Base-by-base conservation (phyloP, 2,888 invertebrate species). In the Latrodectus hesperus region DNA sequence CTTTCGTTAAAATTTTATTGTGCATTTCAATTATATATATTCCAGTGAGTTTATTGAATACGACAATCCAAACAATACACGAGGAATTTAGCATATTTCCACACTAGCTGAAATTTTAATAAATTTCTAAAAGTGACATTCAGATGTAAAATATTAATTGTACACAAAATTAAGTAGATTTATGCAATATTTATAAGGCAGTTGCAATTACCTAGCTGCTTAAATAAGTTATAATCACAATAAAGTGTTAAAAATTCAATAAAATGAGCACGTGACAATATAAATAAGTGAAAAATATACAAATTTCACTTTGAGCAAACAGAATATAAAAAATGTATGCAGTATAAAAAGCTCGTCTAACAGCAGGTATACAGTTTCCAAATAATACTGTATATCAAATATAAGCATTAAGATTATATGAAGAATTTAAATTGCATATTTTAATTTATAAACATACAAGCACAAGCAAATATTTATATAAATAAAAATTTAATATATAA, bases 291-390 rank as follows among this genome's bases (percentile, higher is more conserved):
- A 60, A 60, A 12, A 60, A 16, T 68, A n/a, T 49, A 38, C 55
- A 74, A 70, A 53, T 17, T 64, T 68, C 67, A 68, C 49, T 55
- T 83, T 83, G 83, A 83, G 83, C 83, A 83, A 83, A 76, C 51
- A 71, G 70, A 67, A 60, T 38, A 26, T 26, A 70, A 26, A 26
- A n/a, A 70, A 26, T 26, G 38, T 26, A 70, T 70, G 70, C 60
- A 84, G 78, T 78, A 73, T 17, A 84, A 73, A 85, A 85, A 85
- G 80, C 79, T 85, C 85, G 38, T 78, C 75, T 81, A 78, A 51
- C 55, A 73, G 75, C 75, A 38, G 38, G 85, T 80, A 80, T 75
- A 85, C 75, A 52, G 67, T 75, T 80, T 79, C 80, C 74, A 75
- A 70, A 70, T 22, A 14, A 85, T 75, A 70, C 64, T 60, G 79